Evolutionary conservation across 2,797 vertebrate species (phyloP).

Genomic region (Esox lucius): DNA sequence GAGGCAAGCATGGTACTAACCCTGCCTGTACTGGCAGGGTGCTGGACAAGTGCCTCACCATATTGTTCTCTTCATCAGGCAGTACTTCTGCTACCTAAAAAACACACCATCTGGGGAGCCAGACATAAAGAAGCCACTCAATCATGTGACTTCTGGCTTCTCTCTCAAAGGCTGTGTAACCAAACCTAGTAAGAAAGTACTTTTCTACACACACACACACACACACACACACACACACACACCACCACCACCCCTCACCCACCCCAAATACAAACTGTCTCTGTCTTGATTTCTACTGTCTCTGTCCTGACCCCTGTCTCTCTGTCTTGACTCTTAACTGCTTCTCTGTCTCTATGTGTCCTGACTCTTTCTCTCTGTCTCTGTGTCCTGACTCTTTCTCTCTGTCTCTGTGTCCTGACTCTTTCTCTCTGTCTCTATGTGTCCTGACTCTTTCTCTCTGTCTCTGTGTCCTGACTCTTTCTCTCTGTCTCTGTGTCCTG

Average conservation of each 20-base stretch:
- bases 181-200: conserved; percentile 16
- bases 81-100: conserved; percentile 67
- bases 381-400: not conserved
- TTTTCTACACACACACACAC: not conserved
- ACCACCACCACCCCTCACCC: not conserved
- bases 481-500: not conserved
- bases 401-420: not conserved
- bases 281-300: too few species aligned
- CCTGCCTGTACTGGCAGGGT: too few species aligned
- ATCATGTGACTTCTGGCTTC: conserved; percentile 62
- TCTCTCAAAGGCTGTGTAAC: conserved; percentile 50
- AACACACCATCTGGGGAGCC: conserved; percentile 38
- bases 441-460: not conserved
- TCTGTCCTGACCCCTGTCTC: too few species aligned
- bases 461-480: not conserved
- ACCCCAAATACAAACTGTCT: too few species aligned
- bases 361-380: not conserved
- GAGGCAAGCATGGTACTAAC: not conserved
- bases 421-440: conserved; percentile 27
- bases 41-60: too few species aligned
- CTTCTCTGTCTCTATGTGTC: not conserved
- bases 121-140: not conserved
- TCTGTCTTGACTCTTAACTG: too few species aligned
- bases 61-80: conserved; percentile 36
- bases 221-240: not conserved